Evolutionary conservation across 1,140 invertebrate genomes (phyloP), one percentile per base, ranked within the genome.

Genomic region (Lucilia cuprina): DNA sequence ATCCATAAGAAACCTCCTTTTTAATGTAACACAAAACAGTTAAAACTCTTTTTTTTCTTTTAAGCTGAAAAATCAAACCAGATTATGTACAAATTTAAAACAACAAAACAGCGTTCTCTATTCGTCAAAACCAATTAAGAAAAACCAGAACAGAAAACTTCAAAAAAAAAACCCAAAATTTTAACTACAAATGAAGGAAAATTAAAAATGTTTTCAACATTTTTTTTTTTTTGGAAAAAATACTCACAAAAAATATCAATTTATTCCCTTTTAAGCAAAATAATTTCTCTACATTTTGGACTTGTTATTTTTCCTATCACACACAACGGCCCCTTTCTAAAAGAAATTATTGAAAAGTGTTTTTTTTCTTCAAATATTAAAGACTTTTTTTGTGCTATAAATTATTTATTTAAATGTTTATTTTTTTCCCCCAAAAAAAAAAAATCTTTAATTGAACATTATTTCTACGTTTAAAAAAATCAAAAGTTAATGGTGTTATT

Each of bases 61-160:
- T 70, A 70, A 70, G n/a, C n/a, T 2, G 14, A 60, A 2, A 7
- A 60, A 60, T 14, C 5, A 7, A 19, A 70, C 25, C 65, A 70
- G 25, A 70, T 7, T 9, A 21, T 21, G 10, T 12, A 25, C 65
- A 70, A 0, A 70, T 60, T 60, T 60, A n/a, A n/a, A 55, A 8
- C 1, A 13, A 55, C 3, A 70, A 70, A 30, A 30, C 25, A 21
- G 65, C 65, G 65, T 25, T 70, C 65, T 70, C 65, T 70, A 70
- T 70, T 70, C 65, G 65, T 70, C n/a, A 21, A 70, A 70, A 70
- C 65, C n/a, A 21, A 70, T 70, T 70, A 21, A 70, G n/a, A 70
- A 70, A n/a, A 70, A 25, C n/a, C n/a, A 70, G 17, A 70, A 25
- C 19, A 70, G 21, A 17, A 2, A 70, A 70, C 4, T 5, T 9